Conservation (phyloP, 2,797 vertebrate species). For the Lepidocolaptes lacrymiger region DNA sequence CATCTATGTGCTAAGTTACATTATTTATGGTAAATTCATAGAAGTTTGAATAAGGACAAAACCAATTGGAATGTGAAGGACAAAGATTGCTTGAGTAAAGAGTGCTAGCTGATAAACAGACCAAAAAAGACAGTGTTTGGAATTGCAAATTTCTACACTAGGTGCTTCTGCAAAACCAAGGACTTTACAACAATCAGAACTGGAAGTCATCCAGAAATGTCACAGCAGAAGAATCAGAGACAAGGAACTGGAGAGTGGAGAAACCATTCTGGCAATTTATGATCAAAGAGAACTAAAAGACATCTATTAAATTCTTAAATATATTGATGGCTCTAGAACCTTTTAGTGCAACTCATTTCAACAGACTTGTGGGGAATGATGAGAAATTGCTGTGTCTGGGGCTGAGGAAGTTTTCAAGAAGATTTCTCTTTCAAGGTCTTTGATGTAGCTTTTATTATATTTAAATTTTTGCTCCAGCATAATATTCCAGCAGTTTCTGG, state of each 20-base stretch:
- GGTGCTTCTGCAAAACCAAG: conserved; percentile 63
- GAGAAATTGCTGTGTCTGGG: neutral
- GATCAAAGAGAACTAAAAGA: conserved; percentile 5
- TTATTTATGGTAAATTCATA: neutral
- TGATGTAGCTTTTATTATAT: neutral
- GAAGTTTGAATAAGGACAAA: conserved; percentile 52
- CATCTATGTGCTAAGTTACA: neutral
- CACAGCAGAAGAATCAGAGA: conserved; percentile 1
- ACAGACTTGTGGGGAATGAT: neutral
- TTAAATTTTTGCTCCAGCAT: neutral
- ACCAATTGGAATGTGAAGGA: conserved; percentile 56
- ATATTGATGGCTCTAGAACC: conserved; percentile 26
- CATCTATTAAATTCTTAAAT: conserved; percentile 1
- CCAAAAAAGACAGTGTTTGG: conserved; percentile 61
- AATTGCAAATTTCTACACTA: conserved; percentile 67
- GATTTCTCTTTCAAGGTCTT: conserved; percentile 8
- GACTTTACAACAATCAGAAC: conserved; percentile 39
- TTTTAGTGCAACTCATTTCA: conserved; percentile 26
- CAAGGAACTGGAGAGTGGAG: neutral
- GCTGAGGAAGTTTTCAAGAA: neutral
- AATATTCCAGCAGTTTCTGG: neutral
- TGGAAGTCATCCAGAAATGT: conserved; percentile 71
- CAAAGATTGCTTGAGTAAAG: conserved; percentile 58
- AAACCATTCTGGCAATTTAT: conserved; percentile 23
- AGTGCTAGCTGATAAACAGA: conserved; percentile 63